Conservation (phyloP, 2,888 invertebrate species). For the Latrodectus hesperus region DNA sequence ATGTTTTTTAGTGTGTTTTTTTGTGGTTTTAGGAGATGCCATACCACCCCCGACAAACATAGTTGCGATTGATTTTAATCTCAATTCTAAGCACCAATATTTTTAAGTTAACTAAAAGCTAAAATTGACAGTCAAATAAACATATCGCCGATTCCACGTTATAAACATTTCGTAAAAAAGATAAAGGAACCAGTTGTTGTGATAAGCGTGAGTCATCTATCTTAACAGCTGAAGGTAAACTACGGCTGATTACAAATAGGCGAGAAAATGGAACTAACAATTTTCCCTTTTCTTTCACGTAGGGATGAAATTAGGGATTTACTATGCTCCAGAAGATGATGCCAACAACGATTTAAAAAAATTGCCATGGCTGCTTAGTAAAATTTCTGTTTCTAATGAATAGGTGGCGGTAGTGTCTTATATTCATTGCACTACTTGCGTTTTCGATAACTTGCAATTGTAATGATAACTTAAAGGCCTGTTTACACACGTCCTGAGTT, state of each 20-base stretch:
- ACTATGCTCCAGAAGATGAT: background rate
- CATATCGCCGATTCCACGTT: background rate
- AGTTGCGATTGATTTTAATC: conserved; percentile 6
- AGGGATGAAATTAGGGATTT: conserved; percentile 1
- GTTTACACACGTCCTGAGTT: no score
- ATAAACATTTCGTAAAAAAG: no score
- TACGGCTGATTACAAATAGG: no score
- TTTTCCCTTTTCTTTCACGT: background rate
- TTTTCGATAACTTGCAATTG: no score
- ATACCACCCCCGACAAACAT: conserved; percentile 69
- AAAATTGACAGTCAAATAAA: background rate
- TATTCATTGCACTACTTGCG: no score
- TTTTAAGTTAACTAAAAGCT: background rate
- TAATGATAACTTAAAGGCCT: no score
- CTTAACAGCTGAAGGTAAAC: no score
- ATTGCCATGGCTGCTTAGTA: background rate
- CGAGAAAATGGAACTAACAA: background rate
- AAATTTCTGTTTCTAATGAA: no score
- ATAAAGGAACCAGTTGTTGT: no score
- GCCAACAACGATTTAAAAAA: background rate
- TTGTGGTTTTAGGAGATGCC: conserved; percentile 65
- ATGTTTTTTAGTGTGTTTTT: conserved; percentile 67
- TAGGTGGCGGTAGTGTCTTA: no score
- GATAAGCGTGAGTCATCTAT: no score
- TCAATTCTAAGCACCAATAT: background rate